A percentile compares a stretch with the other conserved stretches of the same genome.
phyloP scores from a whole-genome alignment of 2,113 vertebrate species.

The Camarhynchus parvulus region DNA sequence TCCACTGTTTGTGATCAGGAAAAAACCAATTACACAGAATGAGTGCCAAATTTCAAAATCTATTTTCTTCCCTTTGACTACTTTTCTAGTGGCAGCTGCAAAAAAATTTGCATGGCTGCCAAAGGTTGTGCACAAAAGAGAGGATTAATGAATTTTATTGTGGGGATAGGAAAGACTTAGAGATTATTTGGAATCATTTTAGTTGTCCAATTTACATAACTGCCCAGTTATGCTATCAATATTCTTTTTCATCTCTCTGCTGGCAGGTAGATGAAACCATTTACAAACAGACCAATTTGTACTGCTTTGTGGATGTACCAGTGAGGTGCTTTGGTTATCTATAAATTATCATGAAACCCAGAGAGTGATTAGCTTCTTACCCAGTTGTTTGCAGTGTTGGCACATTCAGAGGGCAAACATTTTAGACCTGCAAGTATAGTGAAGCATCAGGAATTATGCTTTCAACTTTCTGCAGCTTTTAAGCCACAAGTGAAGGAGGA shows the following conservation, averaged over 20 bases:
- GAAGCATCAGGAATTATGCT: neutral
- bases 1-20: neutral
- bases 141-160: conserved; percentile 2
- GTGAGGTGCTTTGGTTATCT: neutral
- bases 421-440: neutral
- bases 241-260: conserved; percentile 28
- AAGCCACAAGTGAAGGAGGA: neutral
- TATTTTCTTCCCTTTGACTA: neutral
- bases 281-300: neutral
- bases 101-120: neutral
- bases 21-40: neutral
- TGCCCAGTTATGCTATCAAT: conserved; percentile 15
- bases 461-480: neutral
- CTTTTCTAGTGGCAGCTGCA: neutral
- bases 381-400: neutral
- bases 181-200: neutral
- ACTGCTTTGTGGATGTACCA: neutral
- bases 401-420: neutral
- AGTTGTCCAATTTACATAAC: conserved; percentile 19
- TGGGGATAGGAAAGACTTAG: neutral
- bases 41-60: neutral
- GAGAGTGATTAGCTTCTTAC: neutral
- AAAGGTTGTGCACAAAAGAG: neutral
- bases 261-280: conserved; percentile 23
- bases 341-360: neutral